Conservation (phyloP, 2,113 vertebrate species). For the Eupsittula cactorum region DNA sequence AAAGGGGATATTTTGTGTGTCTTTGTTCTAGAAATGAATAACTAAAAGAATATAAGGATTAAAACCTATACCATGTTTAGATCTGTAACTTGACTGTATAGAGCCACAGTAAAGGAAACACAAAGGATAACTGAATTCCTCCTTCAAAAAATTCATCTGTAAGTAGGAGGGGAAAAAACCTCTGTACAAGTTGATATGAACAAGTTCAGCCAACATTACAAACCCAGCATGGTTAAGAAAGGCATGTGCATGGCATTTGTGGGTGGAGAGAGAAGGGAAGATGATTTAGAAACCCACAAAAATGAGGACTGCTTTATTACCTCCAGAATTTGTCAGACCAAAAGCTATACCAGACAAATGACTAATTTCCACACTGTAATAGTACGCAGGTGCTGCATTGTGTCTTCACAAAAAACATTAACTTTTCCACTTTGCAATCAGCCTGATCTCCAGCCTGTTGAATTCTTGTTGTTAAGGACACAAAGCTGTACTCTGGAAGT, state of each 20-base stretch:
- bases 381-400: constrained; percentile 7
- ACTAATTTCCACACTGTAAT: constrained; percentile 56
- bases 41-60: background rate
- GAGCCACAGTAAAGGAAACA: background rate
- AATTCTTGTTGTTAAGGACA: background rate
- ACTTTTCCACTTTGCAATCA: constrained; percentile 7
- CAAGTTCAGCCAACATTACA: background rate
- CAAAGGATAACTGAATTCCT: background rate
- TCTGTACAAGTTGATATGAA: background rate
- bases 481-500: background rate
- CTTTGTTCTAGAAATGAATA: background rate
- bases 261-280: constrained; percentile 11
- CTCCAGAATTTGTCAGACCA: constrained; percentile 50
- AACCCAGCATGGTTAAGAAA: background rate
- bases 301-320: constrained; percentile 44
- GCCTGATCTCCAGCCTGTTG: background rate
- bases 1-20: background rate
- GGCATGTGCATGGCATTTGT: constrained; percentile 6
- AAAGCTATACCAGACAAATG: constrained; percentile 59
- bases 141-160: background rate
- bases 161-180: background rate
- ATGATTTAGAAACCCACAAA: background rate
- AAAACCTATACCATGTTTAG: background rate
- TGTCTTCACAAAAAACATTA: background rate
- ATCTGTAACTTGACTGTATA: background rate